A percentile compares a stretch with the other conserved stretches of the same genome.
phyloP scores from a whole-genome alignment of 2,797 vertebrate genomes.

The Sebastes goodei region DNA sequence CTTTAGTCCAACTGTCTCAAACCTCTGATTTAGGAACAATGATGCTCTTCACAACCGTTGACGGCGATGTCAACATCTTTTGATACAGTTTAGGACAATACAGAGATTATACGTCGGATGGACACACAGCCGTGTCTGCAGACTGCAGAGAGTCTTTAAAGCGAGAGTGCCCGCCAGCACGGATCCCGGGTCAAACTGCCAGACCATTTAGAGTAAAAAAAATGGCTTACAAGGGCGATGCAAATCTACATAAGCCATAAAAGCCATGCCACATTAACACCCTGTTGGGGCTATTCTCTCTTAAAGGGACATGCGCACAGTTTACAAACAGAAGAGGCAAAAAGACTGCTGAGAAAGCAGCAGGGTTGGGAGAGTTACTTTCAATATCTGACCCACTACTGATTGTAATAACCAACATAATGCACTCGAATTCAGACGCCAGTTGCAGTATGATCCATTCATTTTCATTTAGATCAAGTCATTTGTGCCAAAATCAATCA shows the following conservation, averaged over 20 bases:
- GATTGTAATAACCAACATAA: background rate
- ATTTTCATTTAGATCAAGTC: background rate
- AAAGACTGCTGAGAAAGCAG: constrained; percentile 71
- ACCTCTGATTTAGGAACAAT: constrained; percentile 38
- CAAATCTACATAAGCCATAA: constrained; percentile 78
- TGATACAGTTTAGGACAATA: constrained; percentile 54
- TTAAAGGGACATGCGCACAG: constrained; percentile 88
- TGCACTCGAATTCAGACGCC: background rate
- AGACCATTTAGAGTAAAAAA: constrained; percentile 61
- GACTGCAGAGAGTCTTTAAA: constrained; percentile 62
- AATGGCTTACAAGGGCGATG: constrained; percentile 72
- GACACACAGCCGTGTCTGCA: constrained; percentile 60
- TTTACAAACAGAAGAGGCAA: constrained; percentile 80
- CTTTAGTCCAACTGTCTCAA: constrained; percentile 37
- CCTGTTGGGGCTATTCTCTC: constrained; percentile 72
- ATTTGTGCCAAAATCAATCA: constrained; percentile 6
- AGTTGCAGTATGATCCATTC: background rate
- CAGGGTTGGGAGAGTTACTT: constrained; percentile 67
- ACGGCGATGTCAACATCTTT: constrained; percentile 51
- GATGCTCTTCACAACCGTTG: constrained; percentile 41
- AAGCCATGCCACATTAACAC: constrained; percentile 81
- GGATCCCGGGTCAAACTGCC: constrained; percentile 55
- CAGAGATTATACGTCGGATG: constrained; percentile 49
- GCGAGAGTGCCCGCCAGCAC: constrained; percentile 44
- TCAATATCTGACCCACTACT: constrained; percentile 19